Evolutionary conservation across 2,888 invertebrate species (phyloP).

Genomic region (Lamproptera curius): DNA sequence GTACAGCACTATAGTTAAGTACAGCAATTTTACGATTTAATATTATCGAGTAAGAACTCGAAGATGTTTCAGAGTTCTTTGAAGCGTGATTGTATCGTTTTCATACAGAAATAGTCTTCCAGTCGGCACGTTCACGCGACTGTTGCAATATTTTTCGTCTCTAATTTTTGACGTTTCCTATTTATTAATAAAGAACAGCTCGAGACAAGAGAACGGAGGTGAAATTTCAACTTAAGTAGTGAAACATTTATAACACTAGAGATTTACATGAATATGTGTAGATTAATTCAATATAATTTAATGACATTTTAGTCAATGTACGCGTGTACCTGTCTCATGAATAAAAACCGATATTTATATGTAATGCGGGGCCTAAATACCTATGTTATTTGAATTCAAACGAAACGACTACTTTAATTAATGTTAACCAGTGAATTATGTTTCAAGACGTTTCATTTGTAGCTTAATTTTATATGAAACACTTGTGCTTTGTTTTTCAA

Average conservation of each 20-base stretch:
- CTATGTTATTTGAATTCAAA: slow-evolving; percentile 33
- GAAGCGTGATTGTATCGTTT: slow-evolving; percentile 25
- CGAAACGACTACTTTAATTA: slow-evolving; percentile 3
- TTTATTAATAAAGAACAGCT: slow-evolving; percentile 12
- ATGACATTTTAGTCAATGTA: slow-evolving; percentile 60
- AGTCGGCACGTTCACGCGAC: slow-evolving; percentile 33
- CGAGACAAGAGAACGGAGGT: neutral
- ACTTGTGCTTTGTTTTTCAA: slow-evolving; percentile 9
- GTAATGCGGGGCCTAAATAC: slow-evolving; percentile 50
- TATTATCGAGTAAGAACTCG: slow-evolving; percentile 32
- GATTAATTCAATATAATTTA: slow-evolving; percentile 46
- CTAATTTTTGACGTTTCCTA: slow-evolving; percentile 7
- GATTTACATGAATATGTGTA: slow-evolving; percentile 31
- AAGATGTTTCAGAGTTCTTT: neutral
- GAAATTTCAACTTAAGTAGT: slow-evolving; percentile 43
- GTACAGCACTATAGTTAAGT: slow-evolving; percentile 51
- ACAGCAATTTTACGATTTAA: slow-evolving; percentile 33
- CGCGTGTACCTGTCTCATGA: slow-evolving; percentile 61
- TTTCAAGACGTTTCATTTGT: slow-evolving; percentile 26
- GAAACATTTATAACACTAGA: slow-evolving; percentile 29
- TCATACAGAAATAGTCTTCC: slow-evolving; percentile 61
- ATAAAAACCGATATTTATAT: slow-evolving; percentile 43
- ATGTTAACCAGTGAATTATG: slow-evolving; percentile 36
- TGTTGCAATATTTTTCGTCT: slow-evolving; percentile 16
- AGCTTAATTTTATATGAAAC: slow-evolving; percentile 26